Evolutionary conservation across 2,888 invertebrate genomes (phyloP).

Genomic region (Polymixis lichenea): DNA sequence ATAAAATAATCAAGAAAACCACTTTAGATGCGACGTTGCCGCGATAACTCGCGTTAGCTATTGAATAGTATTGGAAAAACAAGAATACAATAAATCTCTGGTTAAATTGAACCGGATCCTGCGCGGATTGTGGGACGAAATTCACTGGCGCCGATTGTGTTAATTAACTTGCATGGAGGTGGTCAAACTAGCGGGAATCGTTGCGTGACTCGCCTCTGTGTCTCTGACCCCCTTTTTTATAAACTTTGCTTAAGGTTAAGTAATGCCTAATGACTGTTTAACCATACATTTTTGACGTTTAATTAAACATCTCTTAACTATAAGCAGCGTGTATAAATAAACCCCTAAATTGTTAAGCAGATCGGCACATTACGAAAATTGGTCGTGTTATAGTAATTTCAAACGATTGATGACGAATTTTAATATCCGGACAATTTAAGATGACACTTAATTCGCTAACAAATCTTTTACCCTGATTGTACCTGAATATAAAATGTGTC

Average conservation of each 20-base stretch:
- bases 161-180: not conserved
- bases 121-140: not conserved
- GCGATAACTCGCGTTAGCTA: not conserved
- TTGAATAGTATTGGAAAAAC: constrained; percentile 8
- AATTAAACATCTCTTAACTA: no score
- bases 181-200: not conserved
- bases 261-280: no score
- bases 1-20: no score
- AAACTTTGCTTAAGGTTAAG: no score
- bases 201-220: not conserved
- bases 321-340: no score
- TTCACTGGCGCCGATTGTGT: no score
- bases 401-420: not conserved
- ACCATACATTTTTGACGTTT: no score
- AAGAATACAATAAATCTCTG: not conserved
- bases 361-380: not conserved
- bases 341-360: not conserved
- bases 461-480: not conserved
- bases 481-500: not conserved
- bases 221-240: no score
- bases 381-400: not conserved
- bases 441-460: not conserved
- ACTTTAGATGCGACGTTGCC: no score
- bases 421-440: not conserved
- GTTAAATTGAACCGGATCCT: not conserved